Evolutionary conservation across 1,140 invertebrate genomes (phyloP).

Genomic region (Conus ventricosus): DNA sequence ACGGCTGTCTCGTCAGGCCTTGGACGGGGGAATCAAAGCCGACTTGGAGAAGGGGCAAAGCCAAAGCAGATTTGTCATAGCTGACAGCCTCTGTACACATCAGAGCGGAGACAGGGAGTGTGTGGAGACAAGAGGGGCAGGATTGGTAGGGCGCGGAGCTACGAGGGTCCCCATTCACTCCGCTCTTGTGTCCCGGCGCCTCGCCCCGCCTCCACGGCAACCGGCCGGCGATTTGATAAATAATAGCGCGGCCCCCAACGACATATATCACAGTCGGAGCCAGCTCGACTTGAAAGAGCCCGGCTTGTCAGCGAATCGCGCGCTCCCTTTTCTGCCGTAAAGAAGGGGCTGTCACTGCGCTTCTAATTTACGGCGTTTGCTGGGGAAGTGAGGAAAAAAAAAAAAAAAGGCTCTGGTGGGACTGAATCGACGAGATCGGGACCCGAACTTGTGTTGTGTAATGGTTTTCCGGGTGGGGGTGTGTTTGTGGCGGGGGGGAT

Average conservation of each 20-base stretch:
- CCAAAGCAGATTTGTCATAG: conserved; percentile 3
- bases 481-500: not conserved
- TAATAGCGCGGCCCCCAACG: not conserved
- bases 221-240: not conserved
- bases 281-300: not conserved
- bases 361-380: not conserved
- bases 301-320: conserved; percentile 1
- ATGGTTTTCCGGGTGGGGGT: not conserved
- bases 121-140: not conserved
- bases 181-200: not conserved
- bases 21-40: not conserved
- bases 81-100: not conserved
- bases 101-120: not conserved
- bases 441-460: not conserved
- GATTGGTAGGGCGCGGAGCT: not conserved
- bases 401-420: not conserved
- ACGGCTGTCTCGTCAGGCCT: not conserved
- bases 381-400: too few relatives aligned
- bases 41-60: not conserved
- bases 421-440: not conserved
- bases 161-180: not conserved
- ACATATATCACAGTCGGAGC: conserved; percentile 6
- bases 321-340: not conserved
- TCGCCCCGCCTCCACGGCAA: not conserved
- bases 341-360: conserved; percentile 4